phyloP scores from a whole-genome alignment of 2,113 vertebrate genomes.

The Microtus oregoni region DNA sequence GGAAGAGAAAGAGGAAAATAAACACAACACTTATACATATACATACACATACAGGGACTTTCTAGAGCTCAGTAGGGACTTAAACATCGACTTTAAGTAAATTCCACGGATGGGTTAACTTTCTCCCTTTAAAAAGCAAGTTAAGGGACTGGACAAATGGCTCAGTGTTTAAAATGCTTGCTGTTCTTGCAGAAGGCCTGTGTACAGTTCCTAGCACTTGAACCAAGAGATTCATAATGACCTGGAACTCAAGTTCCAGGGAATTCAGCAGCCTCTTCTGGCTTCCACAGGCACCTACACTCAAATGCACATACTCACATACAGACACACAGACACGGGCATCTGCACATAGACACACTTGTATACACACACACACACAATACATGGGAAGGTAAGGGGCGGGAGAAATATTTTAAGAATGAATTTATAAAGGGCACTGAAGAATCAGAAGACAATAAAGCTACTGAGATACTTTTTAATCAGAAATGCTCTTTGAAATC shows the following conservation, averaged over 20 bases:
- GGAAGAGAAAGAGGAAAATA: not conserved
- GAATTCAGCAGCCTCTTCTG: not conserved
- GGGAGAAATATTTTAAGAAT: not conserved
- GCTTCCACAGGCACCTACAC: too few species aligned
- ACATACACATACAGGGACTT: not conserved
- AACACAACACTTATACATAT: not conserved
- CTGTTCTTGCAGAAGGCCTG: too few species aligned
- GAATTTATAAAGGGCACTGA: not conserved
- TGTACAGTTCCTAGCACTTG: not conserved
- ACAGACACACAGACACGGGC: not conserved
- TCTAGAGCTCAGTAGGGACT: not conserved
- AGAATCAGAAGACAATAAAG: not conserved
- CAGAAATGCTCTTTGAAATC: not conserved
- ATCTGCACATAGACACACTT: too few species aligned
- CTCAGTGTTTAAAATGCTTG: not conserved
- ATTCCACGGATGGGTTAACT: slow-evolving; percentile 9
- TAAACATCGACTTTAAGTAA: not conserved
- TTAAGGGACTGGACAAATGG: not conserved
- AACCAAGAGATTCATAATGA: not conserved
- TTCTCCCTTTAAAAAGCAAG: not conserved
- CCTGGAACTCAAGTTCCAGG: not conserved
- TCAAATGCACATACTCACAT: not conserved
- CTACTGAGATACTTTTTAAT: not conserved
- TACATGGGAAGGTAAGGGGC: not conserved
- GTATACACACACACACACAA: not conserved